phyloP scores from a whole-genome alignment of 2,113 vertebrate genomes.

The Arizona elegans region DNA sequence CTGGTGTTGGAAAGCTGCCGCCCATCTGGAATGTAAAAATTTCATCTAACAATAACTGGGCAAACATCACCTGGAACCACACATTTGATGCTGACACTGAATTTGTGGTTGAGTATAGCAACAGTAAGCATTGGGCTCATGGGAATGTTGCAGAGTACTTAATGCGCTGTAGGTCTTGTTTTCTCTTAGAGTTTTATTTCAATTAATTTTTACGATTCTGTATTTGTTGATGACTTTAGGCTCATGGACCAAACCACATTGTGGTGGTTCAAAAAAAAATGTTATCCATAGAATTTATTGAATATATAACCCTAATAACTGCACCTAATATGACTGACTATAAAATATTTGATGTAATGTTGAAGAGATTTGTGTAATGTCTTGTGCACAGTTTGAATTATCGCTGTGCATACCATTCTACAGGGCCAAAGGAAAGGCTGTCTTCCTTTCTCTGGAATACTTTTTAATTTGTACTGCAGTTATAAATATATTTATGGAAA shows the following conservation, averaged over 20 bases:
- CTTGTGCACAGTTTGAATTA: background rate
- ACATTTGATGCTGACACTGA: constrained; percentile 89
- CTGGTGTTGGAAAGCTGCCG: constrained; percentile 71
- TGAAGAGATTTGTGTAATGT: background rate
- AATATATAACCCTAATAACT: background rate
- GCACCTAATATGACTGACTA: background rate
- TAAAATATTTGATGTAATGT: background rate
- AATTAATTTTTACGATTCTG: background rate
- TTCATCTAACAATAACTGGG: constrained; percentile 94
- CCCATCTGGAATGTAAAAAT: constrained; percentile 95
- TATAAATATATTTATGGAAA: background rate
- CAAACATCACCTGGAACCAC: constrained; percentile 98
- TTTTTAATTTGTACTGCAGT: background rate
- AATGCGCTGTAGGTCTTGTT: constrained; percentile 54
- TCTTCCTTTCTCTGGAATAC: background rate
- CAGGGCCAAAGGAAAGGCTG: background rate
- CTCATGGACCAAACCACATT: background rate
- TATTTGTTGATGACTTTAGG: background rate
- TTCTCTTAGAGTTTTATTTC: constrained; percentile 31
- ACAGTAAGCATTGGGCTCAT: constrained; percentile 89
- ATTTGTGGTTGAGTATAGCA: constrained; percentile 98
- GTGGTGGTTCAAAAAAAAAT: background rate
- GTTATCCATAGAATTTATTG: background rate
- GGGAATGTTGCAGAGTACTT: constrained; percentile 58
- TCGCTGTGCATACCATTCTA: background rate